Evolutionary conservation across 2,888 invertebrate genomes (phyloP), one percentile per base, ranked within the genome.

Genomic region (Meandrusa payeni): DNA sequence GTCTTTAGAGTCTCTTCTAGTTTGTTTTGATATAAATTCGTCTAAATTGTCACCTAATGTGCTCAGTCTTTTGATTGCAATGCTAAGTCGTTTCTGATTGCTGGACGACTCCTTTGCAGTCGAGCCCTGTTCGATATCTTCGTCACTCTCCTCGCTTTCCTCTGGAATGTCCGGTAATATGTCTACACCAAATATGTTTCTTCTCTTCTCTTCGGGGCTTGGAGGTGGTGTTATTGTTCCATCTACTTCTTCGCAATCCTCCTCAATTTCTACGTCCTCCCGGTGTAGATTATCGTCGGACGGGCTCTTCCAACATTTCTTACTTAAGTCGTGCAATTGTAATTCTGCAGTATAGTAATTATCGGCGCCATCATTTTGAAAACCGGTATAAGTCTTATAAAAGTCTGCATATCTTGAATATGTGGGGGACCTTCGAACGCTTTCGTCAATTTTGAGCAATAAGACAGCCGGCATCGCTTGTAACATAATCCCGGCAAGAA

Each of bases 151-250:
- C 60, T 88, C 88, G 41, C 77, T 86, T 59, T 88, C 89, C 62
- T 89, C 89, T 2, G 83, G 82, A 62, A 89, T 89, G 65, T 88
- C 83, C 12, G 89, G 89, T 41, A 89, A 62, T 57, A 89, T 85
- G 58, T 89, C 83, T 27, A 89, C 86, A 2, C 89, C 89, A 51
- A 82, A 85, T 26, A 86, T 72, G 49, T 83, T 87, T 59, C 80
- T 74, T 37, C 81, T 69, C 46, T 77, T 87, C 52, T 88, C 86
- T 53, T 88, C 87, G 6, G 83, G 83, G 49, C 82, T 83, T 10
- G 82, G 82, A 2, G 83, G 86, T 22, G 85, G 85, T 5, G 85
- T 86, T 11, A 79, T 74, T 20, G 79, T 86, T 13, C 69, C 61
- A 15, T 52, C 57, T 20, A 75, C 66, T 24, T 66, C 58, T n/a